A percentile compares a stretch with the other conserved stretches of the same genome.
phyloP scores from a whole-genome alignment of 2,113 vertebrate genomes.

The Malurus cyaneus region DNA sequence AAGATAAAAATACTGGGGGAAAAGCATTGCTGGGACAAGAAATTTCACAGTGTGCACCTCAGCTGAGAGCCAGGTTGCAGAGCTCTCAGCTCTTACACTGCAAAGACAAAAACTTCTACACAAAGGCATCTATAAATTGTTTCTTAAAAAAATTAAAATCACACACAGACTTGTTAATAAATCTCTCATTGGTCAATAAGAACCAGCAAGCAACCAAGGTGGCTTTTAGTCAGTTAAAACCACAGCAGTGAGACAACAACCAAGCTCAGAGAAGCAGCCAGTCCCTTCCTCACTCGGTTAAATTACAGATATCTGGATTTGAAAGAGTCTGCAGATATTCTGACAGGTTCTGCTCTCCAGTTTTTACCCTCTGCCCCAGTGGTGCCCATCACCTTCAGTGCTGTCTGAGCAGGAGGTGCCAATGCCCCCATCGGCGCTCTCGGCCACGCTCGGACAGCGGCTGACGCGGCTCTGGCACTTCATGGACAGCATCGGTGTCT shows the following conservation, averaged over 20 bases:
- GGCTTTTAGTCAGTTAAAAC: neutral
- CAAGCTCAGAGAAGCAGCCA: neutral
- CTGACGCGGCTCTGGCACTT: constrained; percentile 82
- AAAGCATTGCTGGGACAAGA: neutral
- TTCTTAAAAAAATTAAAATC: neutral
- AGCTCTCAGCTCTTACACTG: neutral
- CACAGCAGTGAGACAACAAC: neutral
- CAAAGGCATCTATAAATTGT: neutral
- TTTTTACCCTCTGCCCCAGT: neutral
- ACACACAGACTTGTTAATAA: neutral
- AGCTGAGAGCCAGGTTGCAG: neutral
- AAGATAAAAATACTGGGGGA: neutral
- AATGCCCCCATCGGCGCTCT: constrained; percentile 79
- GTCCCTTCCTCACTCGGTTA: neutral
- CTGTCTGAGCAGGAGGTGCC: constrained; percentile 84
- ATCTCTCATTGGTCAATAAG: rapidly evolving
- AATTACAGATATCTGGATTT: neutral
- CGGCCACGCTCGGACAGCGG: constrained; percentile 75
- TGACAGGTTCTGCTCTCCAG: neutral
- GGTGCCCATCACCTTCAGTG: constrained; percentile 81
- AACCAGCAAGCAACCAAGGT: neutral
- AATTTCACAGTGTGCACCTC: neutral
- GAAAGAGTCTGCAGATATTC: rapidly evolving
- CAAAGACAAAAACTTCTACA: neutral
- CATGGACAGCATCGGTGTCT: constrained; percentile 81